A percentile compares a stretch with the other conserved stretches of the same genome.
Evolutionary conservation across 2,113 vertebrate species (phyloP).

Genomic region (Indicator maculatus): DNA sequence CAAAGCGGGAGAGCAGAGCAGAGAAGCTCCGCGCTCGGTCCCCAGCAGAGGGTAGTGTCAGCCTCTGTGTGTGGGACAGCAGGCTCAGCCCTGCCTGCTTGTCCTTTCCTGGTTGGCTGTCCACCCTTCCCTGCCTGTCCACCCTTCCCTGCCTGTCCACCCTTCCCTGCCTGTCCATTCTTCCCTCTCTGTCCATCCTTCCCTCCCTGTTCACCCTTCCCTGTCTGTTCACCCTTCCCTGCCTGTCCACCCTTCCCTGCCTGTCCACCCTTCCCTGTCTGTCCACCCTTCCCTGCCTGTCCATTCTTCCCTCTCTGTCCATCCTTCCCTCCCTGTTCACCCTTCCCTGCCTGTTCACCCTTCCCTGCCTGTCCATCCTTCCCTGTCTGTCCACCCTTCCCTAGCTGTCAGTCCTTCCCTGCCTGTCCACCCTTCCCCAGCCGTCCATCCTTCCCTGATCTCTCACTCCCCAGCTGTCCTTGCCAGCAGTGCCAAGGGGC

Average conservation of each 20-base stretch:
- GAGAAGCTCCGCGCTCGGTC: not conserved
- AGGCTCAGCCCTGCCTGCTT: not conserved
- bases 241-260: no score
- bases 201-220: not conserved
- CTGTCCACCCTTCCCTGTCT: no score
- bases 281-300: not conserved
- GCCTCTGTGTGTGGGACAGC: not conserved
- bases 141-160: not conserved
- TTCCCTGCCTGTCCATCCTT: no score
- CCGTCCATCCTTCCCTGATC: not conserved
- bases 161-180: not conserved
- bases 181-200: not conserved
- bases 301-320: not conserved
- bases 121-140: not conserved
- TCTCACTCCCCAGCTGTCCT: not conserved
- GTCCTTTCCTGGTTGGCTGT: not conserved
- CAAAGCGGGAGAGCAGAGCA: rapidly evolving
- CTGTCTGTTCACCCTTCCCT: no score
- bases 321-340: no score
- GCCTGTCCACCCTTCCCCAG: not conserved
- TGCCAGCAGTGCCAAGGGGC: not conserved
- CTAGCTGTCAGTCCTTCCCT: not conserved
- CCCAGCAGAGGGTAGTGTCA: constrained; percentile 68
- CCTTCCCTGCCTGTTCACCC: no score
- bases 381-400: not conserved